Evolutionary conservation across 2,888 invertebrate genomes (phyloP).

Genomic region (Gymnoscelis rufifasciata): DNA sequence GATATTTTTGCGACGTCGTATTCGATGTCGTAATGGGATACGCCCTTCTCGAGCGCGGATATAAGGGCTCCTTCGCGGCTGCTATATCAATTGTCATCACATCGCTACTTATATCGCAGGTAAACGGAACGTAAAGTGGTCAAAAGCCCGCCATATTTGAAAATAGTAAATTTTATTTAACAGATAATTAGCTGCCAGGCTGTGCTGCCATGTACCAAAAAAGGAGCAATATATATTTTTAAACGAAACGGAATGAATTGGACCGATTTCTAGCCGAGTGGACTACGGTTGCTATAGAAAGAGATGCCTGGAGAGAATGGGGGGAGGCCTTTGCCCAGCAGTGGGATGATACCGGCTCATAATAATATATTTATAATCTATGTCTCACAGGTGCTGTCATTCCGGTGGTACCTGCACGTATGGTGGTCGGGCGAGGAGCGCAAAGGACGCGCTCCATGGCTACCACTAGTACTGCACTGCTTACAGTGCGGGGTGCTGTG

Average conservation of each 20-base stretch:
- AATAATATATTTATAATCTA: too few relatives aligned
- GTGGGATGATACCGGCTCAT: too few relatives aligned
- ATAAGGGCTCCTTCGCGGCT: conserved; percentile 82
- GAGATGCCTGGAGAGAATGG: too few relatives aligned
- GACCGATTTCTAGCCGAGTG: too few relatives aligned
- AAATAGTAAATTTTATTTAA: not conserved
- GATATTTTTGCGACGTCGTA: conserved; percentile 94
- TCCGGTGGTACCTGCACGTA: conserved; percentile 85
- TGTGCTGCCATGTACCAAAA: too few relatives aligned
- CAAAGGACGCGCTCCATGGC: conserved; percentile 64
- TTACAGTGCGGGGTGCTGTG: conserved; percentile 86
- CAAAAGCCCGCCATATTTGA: not conserved
- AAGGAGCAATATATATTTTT: too few relatives aligned
- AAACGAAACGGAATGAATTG: too few relatives aligned
- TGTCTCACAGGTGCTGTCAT: conserved; percentile 82
- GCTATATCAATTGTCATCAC: conserved; percentile 84
- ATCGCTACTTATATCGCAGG: conserved; percentile 87
- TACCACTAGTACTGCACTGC: conserved; percentile 81
- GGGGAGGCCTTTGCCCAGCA: too few relatives aligned
- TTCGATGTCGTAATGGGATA: conserved; percentile 93
- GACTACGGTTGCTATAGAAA: too few relatives aligned
- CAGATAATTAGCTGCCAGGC: too few relatives aligned
- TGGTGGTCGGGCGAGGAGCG: conserved; percentile 67
- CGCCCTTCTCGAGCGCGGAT: conserved; percentile 85
- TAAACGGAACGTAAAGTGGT: conserved; percentile 32